phyloP scores from a whole-genome alignment of 2,113 vertebrate genomes.

The Chunga burmeisteri region DNA sequence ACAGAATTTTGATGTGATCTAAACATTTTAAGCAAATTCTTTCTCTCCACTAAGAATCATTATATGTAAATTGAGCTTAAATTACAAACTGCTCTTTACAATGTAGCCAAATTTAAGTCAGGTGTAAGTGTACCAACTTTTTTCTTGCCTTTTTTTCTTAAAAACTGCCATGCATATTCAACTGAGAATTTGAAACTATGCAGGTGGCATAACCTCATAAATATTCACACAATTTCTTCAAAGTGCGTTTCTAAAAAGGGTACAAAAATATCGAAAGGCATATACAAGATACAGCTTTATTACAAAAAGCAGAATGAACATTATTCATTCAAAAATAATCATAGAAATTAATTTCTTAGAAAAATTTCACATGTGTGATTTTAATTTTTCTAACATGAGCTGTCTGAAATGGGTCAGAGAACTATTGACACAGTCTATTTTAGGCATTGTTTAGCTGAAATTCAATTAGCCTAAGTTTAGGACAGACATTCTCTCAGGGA shows the following conservation, averaged over 20 bases:
- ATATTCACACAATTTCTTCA: background rate
- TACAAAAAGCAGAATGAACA: background rate
- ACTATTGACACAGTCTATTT: background rate
- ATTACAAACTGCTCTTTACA: background rate
- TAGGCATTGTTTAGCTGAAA: background rate
- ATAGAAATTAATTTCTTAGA: background rate
- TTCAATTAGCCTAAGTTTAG: background rate
- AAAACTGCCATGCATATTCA: background rate
- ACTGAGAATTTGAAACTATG: background rate
- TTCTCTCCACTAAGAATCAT: background rate
- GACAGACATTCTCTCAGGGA: background rate
- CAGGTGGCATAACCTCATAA: background rate
- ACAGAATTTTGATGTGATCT: background rate
- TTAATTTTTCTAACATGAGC: background rate
- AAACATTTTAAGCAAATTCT: background rate
- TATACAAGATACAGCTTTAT: background rate
- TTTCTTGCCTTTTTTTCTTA: background rate
- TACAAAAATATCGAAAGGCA: background rate
- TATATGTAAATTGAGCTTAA: background rate
- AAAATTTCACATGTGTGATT: background rate
- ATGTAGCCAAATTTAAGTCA: background rate
- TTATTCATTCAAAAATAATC: background rate
- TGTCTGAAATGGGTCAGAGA: background rate
- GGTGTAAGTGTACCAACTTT: background rate
- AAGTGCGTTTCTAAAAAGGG: background rate